Evolutionary conservation across 2,888 invertebrate genomes (phyloP), one percentile per base, ranked within the genome.

Genomic region (Leptinotarsa haldemani): DNA sequence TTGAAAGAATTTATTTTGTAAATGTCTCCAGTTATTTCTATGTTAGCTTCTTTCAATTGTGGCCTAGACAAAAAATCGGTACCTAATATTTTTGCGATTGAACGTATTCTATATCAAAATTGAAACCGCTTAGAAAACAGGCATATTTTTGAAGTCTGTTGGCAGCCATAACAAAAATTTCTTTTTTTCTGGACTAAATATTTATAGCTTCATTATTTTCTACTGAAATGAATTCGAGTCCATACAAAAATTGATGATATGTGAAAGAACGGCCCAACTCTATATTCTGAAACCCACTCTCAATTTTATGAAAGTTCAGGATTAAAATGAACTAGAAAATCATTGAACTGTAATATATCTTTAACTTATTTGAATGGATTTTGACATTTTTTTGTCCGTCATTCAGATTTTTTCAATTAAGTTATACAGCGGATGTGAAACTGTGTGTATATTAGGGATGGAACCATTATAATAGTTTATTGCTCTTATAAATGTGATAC

Each of bases 211-310:
- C 1, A 30, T 7, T 7, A 30, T 30, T 7, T 30, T 4, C 7
- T 30, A 30, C 7, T 30, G 7, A 30, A 30, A 4, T 30, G 1
- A 30, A 30, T 30, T 30, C 0, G 30, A 7, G 7, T 2, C 85
- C 86, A 74, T 79, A 84, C 2, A 87, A 56, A 74, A 84, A 88
- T 22, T 83, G 77, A 71, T 84, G 80, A 75, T 87, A 53, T n/a
- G 1, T 53, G 53, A 53, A n/a, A 53, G 18, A 3, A 53, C 20
- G 18, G 12, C 53, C 7, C 53, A 16, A 53, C 53, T 18, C 20
- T 18, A 20, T 53, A n/a, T 20, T 53, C 12, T 7, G 18, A 53
- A 30, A 9, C 30, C 9, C 30, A 30, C 30, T 9, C 9, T 30
- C 30, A 30, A 30, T 9, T 53, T n/a, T 15, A 48, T 15, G 48